Conservation (phyloP, 2,888 invertebrate species). For the Drosophila melanosoma region DNA sequence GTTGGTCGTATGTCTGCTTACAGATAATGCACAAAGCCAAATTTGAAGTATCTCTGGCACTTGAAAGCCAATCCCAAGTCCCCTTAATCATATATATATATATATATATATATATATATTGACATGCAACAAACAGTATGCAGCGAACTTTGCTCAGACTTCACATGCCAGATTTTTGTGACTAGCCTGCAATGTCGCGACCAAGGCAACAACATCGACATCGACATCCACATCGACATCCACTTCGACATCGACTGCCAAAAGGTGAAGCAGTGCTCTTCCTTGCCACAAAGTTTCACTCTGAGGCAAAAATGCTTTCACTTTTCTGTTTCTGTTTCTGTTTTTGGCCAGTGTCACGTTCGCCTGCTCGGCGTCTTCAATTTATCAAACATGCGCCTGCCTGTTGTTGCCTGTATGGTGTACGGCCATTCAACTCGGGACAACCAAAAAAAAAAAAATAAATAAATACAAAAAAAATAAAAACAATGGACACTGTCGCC, state of each 20-base stretch:
- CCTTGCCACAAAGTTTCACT: slow-evolving; percentile 60
- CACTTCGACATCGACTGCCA: slow-evolving; percentile 10
- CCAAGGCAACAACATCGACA: slow-evolving; percentile 31
- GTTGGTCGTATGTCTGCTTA: too few relatives aligned
- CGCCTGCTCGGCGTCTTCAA: slow-evolving; percentile 52
- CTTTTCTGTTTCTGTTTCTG: slow-evolving; percentile 64
- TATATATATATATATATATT: slow-evolving; percentile 36
- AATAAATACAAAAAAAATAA: too few relatives aligned
- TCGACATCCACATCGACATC: background rate
- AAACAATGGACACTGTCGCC: background rate
- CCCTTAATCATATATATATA: background rate
- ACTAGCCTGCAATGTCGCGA: slow-evolving; percentile 34
- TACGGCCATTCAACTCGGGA: slow-evolving; percentile 64
- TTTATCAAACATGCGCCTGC: slow-evolving; percentile 57
- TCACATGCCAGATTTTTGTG: slow-evolving; percentile 18
- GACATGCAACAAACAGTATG: slow-evolving; percentile 54
- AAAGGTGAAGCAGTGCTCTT: slow-evolving; percentile 52
- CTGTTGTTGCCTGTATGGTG: background rate
- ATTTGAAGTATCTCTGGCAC: slow-evolving; percentile 18
- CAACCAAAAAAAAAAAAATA: background rate
- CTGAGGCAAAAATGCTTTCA: slow-evolving; percentile 72
- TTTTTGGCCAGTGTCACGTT: slow-evolving; percentile 77
- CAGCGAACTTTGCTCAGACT: slow-evolving; percentile 57
- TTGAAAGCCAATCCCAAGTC: slow-evolving; percentile 27
- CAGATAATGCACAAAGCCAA: background rate